Percentiles rank a stretch among this genome's conserved stretches.
Evolutionary conservation across 2,888 invertebrate species (phyloP).

Genomic region (Epiperipatus broadwayi): DNA sequence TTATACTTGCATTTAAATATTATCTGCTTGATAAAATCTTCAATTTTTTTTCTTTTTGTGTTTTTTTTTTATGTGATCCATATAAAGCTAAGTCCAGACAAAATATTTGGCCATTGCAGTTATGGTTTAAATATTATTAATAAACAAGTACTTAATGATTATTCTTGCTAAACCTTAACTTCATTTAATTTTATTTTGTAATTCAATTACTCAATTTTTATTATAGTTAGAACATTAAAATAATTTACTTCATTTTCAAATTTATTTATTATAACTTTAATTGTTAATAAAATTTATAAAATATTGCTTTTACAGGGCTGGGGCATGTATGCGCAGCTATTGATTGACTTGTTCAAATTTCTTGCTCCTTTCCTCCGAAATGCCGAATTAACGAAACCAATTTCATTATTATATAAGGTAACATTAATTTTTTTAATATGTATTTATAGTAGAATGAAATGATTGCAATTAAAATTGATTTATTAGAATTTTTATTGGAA

Average conservation of each 20-base stretch:
- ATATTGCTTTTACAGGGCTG: constrained; percentile 58
- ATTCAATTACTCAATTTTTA: constrained; percentile 9
- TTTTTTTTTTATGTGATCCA: too few relatives aligned
- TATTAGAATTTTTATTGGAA: not conserved
- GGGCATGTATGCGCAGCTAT: constrained; percentile 88
- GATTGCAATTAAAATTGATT: too few relatives aligned
- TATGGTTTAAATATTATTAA: too few relatives aligned
- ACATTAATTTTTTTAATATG: constrained; percentile 11
- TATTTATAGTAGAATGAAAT: not conserved
- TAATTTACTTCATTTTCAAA: constrained; percentile 4
- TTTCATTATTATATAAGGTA: constrained; percentile 83
- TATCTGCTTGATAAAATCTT: too few relatives aligned
- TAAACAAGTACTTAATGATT: too few relatives aligned
- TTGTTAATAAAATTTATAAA: constrained; percentile 12
- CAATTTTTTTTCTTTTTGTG: too few relatives aligned
- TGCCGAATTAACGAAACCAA: constrained; percentile 82
- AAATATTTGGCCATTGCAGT: too few relatives aligned
- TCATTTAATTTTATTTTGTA: not conserved
- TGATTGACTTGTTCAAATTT: constrained; percentile 89
- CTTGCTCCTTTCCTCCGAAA: constrained; percentile 89
- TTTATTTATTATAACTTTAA: not conserved
- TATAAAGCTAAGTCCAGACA: too few relatives aligned
- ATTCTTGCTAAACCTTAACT: too few relatives aligned
- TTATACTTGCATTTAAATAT: too few relatives aligned
- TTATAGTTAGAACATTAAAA: constrained; percentile 6